Base-by-base conservation (phyloP, 2,888 invertebrate species). In the Brachyptera putata region DNA sequence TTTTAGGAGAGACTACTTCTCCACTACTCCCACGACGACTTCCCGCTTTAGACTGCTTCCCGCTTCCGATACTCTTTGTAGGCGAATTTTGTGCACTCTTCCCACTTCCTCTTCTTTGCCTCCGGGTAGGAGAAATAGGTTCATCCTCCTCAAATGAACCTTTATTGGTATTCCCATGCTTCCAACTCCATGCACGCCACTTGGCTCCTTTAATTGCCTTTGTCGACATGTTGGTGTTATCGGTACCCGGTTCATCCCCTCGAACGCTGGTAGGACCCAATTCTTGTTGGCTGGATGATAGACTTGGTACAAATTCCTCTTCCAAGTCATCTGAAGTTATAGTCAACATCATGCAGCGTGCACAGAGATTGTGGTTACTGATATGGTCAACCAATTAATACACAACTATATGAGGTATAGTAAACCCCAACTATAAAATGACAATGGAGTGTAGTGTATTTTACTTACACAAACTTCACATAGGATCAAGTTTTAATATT, bases 281-380 rank as follows among this genome's bases (percentile, higher is more conserved):
- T 16, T 63, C 63, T 30, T 24, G 56, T 49, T 63, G 58, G 34
- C 61, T 63, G 22, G 58, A 43, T 25, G 61, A 57, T 34, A 58
- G 25, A 56, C 43, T 56, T 18, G 60, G 72, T 66, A 75, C 72
- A 64, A 75, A 70, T 67, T 71, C 70, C 69, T 71, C 74, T 66
- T 75, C 75, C 70, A 76, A 72, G 68, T 76, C 75, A 71, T 76
- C 75, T 76, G 67, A 68, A 67, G 69, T 68, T 68, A 71, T 16
- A 18, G 30, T 53, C 36, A 53, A 53, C 22, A 24, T 58, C 63
- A 63, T 60, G 63, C 64, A 64, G 58, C 62, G 43, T 64, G 64
- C 59, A 66, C 60, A 57, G 37, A 58, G 49, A 61, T 41, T 30
- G 48, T 62, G 24, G 24, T 56, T 56, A 39, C 34, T 56, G 22